These are phyloP conservation scores for Leucoraja erinaceus DNA, from an alignment of 2,113 vertebrate genomes.

Conservation along the genomic window DNA sequence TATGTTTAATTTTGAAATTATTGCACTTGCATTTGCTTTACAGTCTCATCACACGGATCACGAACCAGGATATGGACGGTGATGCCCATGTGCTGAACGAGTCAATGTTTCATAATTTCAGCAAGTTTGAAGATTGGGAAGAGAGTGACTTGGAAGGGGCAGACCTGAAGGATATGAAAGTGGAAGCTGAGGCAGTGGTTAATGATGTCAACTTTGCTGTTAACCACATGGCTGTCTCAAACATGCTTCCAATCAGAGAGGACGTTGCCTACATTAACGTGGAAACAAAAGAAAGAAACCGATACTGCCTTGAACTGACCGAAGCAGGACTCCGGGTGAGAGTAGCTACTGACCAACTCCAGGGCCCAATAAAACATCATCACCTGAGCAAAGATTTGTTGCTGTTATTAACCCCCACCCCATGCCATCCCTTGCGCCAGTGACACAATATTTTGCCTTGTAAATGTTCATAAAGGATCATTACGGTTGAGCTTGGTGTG, in stretches of 20 bases:
- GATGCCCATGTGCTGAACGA: constrained; percentile 67
- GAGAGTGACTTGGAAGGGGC: constrained; percentile 63
- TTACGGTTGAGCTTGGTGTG: neutral
- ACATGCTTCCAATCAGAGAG: constrained; percentile 68
- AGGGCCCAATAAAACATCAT: neutral
- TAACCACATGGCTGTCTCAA: constrained; percentile 82
- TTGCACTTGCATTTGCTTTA: neutral
- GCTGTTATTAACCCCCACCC: neutral
- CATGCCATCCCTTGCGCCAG: too few relatives aligned
- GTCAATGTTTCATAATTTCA: constrained; percentile 53
- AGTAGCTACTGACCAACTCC: neutral
- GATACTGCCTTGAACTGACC: constrained; percentile 86
- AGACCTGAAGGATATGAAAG: constrained; percentile 86
- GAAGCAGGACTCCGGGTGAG: constrained; percentile 88
- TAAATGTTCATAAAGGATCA: neutral
- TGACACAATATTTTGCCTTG: neutral
- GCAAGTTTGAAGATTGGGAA: constrained; percentile 53
- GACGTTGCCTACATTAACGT: constrained; percentile 90
- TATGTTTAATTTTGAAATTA: neutral
- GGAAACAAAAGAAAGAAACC: constrained; percentile 80
- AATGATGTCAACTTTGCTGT: constrained; percentile 93
- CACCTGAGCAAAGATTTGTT: neutral
- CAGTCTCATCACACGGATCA: neutral
- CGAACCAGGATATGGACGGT: constrained; percentile 67
- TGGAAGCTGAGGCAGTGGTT: constrained; percentile 89